Conservation (phyloP, 2,797 vertebrate species). For the Sciurus carolinensis region DNA sequence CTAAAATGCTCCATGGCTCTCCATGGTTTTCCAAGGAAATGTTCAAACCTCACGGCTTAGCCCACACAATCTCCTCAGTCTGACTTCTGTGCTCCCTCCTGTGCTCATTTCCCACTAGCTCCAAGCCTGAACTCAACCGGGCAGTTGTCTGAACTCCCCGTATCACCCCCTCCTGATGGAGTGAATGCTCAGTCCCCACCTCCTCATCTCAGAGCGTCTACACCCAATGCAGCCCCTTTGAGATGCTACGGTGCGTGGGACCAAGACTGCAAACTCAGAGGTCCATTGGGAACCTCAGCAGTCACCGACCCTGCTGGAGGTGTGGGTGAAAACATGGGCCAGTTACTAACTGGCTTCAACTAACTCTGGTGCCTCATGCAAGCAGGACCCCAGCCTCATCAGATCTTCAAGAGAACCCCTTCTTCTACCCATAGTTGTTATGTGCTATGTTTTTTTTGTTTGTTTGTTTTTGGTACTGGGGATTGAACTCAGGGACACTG, state of each 20-base stretch:
- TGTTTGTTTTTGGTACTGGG: no score
- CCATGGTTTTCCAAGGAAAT: neutral
- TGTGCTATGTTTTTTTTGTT: neutral
- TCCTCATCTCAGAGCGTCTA: neutral
- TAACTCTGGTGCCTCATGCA: neutral
- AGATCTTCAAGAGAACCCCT: neutral
- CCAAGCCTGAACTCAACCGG: neutral
- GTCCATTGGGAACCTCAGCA: neutral
- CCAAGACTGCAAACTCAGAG: neutral
- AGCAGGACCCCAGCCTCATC: fast-evolving
- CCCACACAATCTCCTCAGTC: neutral
- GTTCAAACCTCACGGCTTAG: neutral
- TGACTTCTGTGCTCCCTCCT: neutral
- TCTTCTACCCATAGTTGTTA: neutral
- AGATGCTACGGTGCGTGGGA: neutral
- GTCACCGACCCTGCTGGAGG: neutral
- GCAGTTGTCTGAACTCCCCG: neutral
- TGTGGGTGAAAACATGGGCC: fast-evolving
- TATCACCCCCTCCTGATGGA: neutral
- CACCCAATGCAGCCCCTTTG: no score
- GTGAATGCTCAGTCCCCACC: neutral
- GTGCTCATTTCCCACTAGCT: no score
- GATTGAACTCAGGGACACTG: no score
- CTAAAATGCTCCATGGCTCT: neutral
- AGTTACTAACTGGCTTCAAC: neutral